Percentiles rank a stretch among this genome's conserved stretches.
These are phyloP conservation scores for Copidosoma aretas DNA, from an alignment of 2,888 invertebrate genomes.

Conservation along the genomic window DNA sequence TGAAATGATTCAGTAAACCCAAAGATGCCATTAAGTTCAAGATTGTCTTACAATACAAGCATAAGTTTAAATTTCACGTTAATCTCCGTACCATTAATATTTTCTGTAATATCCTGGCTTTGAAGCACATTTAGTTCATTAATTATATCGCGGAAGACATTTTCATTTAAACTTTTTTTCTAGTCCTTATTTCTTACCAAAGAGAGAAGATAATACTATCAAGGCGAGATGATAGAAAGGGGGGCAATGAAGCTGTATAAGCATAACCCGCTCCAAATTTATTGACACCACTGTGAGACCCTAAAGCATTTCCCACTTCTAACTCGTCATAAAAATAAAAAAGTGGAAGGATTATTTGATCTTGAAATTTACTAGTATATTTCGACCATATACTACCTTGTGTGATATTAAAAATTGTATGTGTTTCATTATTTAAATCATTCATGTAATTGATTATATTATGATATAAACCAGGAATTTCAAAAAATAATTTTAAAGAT, in stretches of 20 bases:
- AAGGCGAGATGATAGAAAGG: constrained; percentile 22
- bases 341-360: constrained; percentile 21
- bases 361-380: constrained; percentile 14
- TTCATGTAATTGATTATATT: constrained; percentile 22
- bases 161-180: constrained; percentile 27
- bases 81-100: constrained; percentile 1
- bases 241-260: constrained; percentile 23
- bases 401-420: constrained; percentile 15
- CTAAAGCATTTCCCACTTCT: constrained; percentile 31
- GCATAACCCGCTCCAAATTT: constrained; percentile 23
- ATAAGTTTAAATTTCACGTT: constrained; percentile 25
- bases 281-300: constrained; percentile 27
- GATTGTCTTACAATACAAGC: constrained; percentile 8
- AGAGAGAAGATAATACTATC: neutral
- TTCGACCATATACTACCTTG: constrained; percentile 21
- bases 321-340: constrained; percentile 31
- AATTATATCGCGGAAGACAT: constrained; percentile 22
- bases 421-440: neutral
- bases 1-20: constrained; percentile 23
- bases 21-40: constrained; percentile 8
- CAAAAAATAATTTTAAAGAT: constrained; percentile 30
- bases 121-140: constrained; percentile 25
- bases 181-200: constrained; percentile 11
- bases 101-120: constrained; percentile 18
- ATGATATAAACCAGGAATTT: constrained; percentile 26